A percentile compares a stretch with the other conserved stretches of the same genome.
phyloP scores from a whole-genome alignment of 2,797 vertebrate species.

The Typhlichthys subterraneus region DNA sequence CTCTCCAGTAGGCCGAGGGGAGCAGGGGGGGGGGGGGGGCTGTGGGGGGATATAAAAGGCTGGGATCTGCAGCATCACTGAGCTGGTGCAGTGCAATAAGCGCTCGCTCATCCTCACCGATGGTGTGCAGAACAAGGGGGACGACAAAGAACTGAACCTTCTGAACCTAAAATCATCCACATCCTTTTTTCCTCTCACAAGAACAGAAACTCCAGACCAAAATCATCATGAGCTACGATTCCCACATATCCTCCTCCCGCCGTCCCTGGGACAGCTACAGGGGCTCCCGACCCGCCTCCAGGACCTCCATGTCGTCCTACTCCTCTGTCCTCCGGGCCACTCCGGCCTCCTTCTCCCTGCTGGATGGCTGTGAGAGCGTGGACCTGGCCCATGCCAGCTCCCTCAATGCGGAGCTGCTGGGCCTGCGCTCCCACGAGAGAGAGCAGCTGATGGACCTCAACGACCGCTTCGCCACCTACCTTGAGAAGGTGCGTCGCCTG shows the following conservation, averaged over 20 bases:
- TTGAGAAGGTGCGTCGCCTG: conserved; percentile 82
- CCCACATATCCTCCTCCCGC: conserved; percentile 69
- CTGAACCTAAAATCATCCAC: conserved; percentile 64
- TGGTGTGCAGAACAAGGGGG: conserved; percentile 87
- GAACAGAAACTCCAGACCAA: conserved; percentile 55
- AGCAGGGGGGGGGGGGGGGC: conserved; percentile 23
- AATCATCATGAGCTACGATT: conserved; percentile 80
- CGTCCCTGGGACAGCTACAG: conserved; percentile 76
- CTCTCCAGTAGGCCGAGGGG: conserved; percentile 36
- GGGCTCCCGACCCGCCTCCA: conserved; percentile 57
- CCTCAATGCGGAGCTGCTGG: conserved; percentile 81
- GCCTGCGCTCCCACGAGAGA: conserved; percentile 77
- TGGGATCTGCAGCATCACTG: conserved; percentile 80
- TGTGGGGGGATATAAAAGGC: conserved; percentile 71
- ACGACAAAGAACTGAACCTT: conserved; percentile 69
- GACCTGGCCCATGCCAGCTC: conserved; percentile 75
- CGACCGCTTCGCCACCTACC: conserved; percentile 84
- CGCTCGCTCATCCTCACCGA: conserved; percentile 79
- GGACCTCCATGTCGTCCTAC: conserved; percentile 64
- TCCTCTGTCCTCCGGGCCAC: conserved; percentile 57
- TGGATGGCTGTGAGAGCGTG: conserved; percentile 55
- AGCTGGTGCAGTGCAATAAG: conserved; percentile 83
- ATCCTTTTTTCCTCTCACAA: conserved; percentile 59
- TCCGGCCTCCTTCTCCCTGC: conserved; percentile 47
- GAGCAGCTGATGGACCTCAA: conserved; percentile 84